Evolutionary conservation across 2,888 invertebrate genomes (phyloP), one percentile per base, ranked within the genome.

Genomic region (Herminia tarsipennalis): DNA sequence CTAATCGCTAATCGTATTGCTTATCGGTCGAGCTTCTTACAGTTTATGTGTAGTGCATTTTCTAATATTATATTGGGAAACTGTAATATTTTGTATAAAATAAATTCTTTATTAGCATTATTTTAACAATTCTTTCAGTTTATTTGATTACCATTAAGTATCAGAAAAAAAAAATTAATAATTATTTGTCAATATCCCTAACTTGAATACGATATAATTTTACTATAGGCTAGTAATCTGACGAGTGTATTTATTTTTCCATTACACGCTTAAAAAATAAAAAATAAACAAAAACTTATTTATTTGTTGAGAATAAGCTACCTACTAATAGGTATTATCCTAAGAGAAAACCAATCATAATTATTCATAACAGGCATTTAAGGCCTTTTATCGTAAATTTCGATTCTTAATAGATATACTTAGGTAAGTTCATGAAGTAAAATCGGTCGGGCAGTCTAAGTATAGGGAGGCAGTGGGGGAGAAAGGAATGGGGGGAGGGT

Each of bases 1-100:
- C 56, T 63, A 64, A 65, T 66, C 60, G 49, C 67, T 60, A 59
- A 56, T 66, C 56, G 51, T 50, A 58, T 52, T 41, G 66, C 59
- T 58, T 64, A 64, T 63, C 51, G 59, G 46, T 25, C 27, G 27
- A 66, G 55, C 42, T 66, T 62, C 66, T 66, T 62, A 47, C 56
- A 50, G 54, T 61, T 62, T 63, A 62, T 63, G 49, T 52, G 47
- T 48, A 49, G 62, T 56, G 64, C 56, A 63, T 66, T 62, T 63
- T 44, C 63, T 52, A 56, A 63, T 56, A 63, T 58, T 27, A 56
- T 40, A 61, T 53, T 52, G 48, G 56, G 48, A 21, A 49, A 47
- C 28, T 5, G 24, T 24, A 32, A 6, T 24, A 5, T 41, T 52
- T 17, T n/a, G n/a, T n/a, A n/a, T n/a, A n/a, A n/a, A n/a, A n/a